A percentile compares a stretch with the other conserved stretches of the same genome.
Evolutionary conservation across 2,888 invertebrate genomes (phyloP).

Genomic region (Lepidonotus clava): DNA sequence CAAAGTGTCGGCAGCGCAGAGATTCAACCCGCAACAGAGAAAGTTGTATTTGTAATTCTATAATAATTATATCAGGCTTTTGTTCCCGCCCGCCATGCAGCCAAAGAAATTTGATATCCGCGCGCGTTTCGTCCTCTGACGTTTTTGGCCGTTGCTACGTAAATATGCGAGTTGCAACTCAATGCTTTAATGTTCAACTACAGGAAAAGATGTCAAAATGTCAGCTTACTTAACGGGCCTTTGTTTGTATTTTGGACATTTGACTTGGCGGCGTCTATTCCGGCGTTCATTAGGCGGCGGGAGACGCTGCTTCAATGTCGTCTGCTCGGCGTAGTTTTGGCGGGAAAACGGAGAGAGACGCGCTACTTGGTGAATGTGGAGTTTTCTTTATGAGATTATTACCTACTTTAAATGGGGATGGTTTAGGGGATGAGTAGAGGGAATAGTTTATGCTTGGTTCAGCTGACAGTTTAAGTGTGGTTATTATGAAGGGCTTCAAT

Average conservation of each 20-base stretch:
- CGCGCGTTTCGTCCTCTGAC: background rate
- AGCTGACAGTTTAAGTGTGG: too few relatives aligned
- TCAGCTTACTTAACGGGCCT: slow-evolving; percentile 15
- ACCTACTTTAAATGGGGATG: too few relatives aligned
- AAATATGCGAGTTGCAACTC: slow-evolving; percentile 29
- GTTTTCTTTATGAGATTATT: too few relatives aligned
- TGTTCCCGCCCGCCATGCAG: slow-evolving; percentile 27
- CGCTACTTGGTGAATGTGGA: too few relatives aligned
- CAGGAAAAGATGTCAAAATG: slow-evolving; percentile 32
- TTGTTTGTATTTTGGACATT: slow-evolving; percentile 21
- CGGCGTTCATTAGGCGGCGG: background rate
- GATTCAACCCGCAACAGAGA: slow-evolving; percentile 16
- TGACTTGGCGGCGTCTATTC: background rate
- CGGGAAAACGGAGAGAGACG: too few relatives aligned
- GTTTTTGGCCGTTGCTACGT: background rate
- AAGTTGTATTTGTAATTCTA: slow-evolving; percentile 43
- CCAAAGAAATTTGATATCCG: slow-evolving; percentile 31
- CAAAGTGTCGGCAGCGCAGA: background rate
- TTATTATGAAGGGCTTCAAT: too few relatives aligned
- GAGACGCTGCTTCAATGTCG: background rate
- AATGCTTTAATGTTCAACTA: slow-evolving; percentile 19
- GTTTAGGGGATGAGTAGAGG: too few relatives aligned
- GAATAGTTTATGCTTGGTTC: too few relatives aligned
- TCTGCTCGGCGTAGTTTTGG: background rate
- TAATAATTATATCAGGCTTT: slow-evolving; percentile 46